phyloP scores from a whole-genome alignment of 2,797 vertebrate genomes.

The Pyrrhura leucotis region DNA sequence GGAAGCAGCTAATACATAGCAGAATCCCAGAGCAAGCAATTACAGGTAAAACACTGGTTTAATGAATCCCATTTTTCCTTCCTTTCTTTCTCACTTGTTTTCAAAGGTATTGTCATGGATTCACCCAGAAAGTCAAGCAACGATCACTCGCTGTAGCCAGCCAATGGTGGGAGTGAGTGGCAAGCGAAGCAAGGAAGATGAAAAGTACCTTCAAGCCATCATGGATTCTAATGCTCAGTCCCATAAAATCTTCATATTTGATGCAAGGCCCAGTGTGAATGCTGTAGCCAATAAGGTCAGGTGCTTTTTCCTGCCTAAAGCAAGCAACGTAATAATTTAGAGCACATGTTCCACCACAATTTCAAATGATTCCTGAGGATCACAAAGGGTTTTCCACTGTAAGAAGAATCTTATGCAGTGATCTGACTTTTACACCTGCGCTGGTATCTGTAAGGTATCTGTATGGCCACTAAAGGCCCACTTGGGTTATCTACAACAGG shows the following conservation, averaged over 20 bases:
- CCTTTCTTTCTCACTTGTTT: not conserved
- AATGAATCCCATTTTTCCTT: not conserved
- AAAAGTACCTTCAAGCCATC: conserved; percentile 94
- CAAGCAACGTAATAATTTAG: not conserved
- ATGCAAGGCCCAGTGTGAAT: conserved; percentile 94
- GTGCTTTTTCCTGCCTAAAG: not conserved
- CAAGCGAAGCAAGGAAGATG: conserved; percentile 94
- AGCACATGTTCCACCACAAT: not conserved
- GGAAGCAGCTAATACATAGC: not conserved
- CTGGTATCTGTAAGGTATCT: not conserved
- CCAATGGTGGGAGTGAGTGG: conserved; percentile 94
- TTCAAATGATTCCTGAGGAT: not conserved
- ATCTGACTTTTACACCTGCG: not conserved
- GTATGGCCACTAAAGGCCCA: not conserved
- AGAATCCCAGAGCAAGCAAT: not conserved
- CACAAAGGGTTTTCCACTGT: not conserved
- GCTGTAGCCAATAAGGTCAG: conserved; percentile 95
- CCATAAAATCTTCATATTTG: conserved; percentile 98
- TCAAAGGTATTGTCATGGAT: conserved; percentile 94
- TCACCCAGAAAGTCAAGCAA: conserved; percentile 96
- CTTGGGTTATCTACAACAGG: not conserved
- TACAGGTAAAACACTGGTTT: not conserved
- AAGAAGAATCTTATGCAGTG: not conserved
- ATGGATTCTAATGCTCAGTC: conserved; percentile 99
- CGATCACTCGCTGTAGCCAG: conserved; percentile 93